Conservation (phyloP, 2,113 vertebrate genomes). For the Macaca nemestrina region DNA sequence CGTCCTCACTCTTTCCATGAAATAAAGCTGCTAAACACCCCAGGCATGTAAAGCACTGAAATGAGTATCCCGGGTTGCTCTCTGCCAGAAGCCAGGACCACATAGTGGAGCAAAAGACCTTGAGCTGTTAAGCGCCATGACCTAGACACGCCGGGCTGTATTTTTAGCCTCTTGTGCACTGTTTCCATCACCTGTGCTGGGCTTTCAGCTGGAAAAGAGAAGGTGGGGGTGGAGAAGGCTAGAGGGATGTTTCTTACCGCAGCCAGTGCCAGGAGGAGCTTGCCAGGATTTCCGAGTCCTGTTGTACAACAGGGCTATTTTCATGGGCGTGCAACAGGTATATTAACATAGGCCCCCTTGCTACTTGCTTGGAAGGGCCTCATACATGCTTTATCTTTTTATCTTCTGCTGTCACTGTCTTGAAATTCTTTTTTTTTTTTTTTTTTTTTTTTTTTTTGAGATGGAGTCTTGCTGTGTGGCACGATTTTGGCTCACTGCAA, state of each 20-base stretch:
- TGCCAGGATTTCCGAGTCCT: background rate
- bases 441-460: background rate
- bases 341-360: background rate
- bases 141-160: slow-evolving; percentile 56
- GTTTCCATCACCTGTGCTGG: slow-evolving; percentile 76
- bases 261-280: background rate
- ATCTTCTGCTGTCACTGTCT: background rate
- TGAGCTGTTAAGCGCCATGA: slow-evolving; percentile 59
- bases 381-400: background rate
- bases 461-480: no score
- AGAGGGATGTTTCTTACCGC: background rate
- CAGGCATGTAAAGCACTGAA: slow-evolving; percentile 49
- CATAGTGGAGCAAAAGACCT: slow-evolving; percentile 64
- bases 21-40: slow-evolving; percentile 48
- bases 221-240: background rate
- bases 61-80: slow-evolving; percentile 17
- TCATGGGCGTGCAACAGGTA: background rate
- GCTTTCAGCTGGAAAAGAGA: slow-evolving; percentile 39
- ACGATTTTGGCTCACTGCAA: no score
- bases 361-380: background rate
- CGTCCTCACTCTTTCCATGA: slow-evolving; percentile 69
- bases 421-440: background rate
- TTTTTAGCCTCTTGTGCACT: slow-evolving; percentile 71
- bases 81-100: background rate
- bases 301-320: background rate